Evolutionary conservation across 2,888 invertebrate genomes (phyloP), one percentile per base, ranked within the genome.

Genomic region (Thera obeliscata): DNA sequence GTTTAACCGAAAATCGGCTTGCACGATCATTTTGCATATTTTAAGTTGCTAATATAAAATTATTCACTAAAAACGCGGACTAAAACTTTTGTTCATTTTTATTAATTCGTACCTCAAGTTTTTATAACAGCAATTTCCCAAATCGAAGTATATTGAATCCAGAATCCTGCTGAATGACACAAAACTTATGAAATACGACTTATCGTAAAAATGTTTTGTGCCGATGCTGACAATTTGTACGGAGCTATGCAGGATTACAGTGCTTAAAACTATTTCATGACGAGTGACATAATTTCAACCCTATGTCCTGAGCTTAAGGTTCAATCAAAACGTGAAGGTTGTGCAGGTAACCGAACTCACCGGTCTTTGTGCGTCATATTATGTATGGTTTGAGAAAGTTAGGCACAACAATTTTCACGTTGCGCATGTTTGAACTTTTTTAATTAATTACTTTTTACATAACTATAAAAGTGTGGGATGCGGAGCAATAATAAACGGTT

Each of bases 181-280:
- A 76, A 83, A 81, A 74, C 76, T 76, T 77, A 80, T 87, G 84
- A 90, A 84, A 84, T 87, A 90, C 82, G 87, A 81, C 84, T 66
- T 77, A 81, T 86, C 88, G 86, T 90, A 87, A 91, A 91, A 87
- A 83, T 82, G 73, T 75, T 77, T 88, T 82, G 57, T 57, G 74
- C 71, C 77, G 74, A 46, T 46, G 43, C 77, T 82, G 82, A 86
- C 88, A 87, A 88, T 89, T 87, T 43, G 78, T 61, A 48, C 54
- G 48, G 80, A 82, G 79, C 85, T 85, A 87, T 88, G 86, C 88
- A 85, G 78, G 80, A 84, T 76, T 84, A 78, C 85, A 82, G 80
- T 80, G 80, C 80, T 81, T 81, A 80, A 79, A 76, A 76, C 74
- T 70, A 74, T 67, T 64, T 64, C 64, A 66, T 74, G 71, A 73